Conservation (phyloP, 2,113 vertebrate genomes). For the Ophthalmolycus amberensis region DNA sequence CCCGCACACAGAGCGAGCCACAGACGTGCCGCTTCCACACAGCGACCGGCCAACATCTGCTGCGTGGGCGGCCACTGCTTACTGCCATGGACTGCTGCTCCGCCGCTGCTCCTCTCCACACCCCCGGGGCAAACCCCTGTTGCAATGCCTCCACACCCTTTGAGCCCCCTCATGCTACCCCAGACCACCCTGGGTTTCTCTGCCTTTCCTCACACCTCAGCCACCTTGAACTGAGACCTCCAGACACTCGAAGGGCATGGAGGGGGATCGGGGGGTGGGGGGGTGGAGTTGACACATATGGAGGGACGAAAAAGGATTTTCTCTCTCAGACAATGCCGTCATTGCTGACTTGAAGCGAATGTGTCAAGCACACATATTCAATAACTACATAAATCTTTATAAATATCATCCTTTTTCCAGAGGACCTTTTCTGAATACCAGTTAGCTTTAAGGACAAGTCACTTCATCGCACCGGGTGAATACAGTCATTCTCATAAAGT, state of each 20-base stretch:
- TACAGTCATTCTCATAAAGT: not conserved
- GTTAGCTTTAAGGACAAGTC: not conserved
- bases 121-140: slow-evolving; percentile 59
- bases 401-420: not conserved
- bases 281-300: not conserved
- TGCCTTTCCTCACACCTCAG: slow-evolving; percentile 70
- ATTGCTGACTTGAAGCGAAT: not conserved
- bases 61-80: slow-evolving; percentile 57
- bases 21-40: slow-evolving; percentile 64
- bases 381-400: not conserved
- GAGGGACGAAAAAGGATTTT: slow-evolving; percentile 5
- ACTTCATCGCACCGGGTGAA: not conserved
- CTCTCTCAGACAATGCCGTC: not conserved
- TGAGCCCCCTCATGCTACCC: slow-evolving; percentile 27
- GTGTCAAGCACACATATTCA: not conserved
- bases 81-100: slow-evolving; percentile 34
- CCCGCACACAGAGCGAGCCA: slow-evolving; percentile 51
- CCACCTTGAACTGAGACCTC: slow-evolving; percentile 48
- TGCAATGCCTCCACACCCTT: slow-evolving; percentile 47
- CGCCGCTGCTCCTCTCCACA: slow-evolving; percentile 35
- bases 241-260: slow-evolving; percentile 67
- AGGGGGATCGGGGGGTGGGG: not conserved
- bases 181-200: slow-evolving; percentile 47
- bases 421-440: slow-evolving; percentile 3
- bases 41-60: slow-evolving; percentile 82